These are phyloP conservation scores for Ganaspis sp. DNA, from an alignment of 1,140 invertebrate species.

Conservation along the genomic window DNA sequence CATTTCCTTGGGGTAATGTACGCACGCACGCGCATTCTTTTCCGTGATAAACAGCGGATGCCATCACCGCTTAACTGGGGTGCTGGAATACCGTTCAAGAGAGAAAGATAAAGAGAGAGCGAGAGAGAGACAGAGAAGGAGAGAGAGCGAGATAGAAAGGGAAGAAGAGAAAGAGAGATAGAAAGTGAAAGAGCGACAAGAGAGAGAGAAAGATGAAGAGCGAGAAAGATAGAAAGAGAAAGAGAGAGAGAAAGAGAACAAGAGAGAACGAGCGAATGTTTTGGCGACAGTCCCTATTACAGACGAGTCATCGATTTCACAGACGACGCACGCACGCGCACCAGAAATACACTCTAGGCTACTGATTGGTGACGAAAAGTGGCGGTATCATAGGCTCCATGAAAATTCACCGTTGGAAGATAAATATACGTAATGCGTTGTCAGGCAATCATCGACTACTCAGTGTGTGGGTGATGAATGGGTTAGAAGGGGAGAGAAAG, in stretches of 20 bases:
- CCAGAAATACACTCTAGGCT: constrained; percentile 51
- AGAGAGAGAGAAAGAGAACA: too few relatives aligned
- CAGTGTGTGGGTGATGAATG: neutral
- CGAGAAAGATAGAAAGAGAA: neutral
- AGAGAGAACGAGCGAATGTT: constrained; percentile 52
- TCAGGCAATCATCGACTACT: constrained; percentile 30
- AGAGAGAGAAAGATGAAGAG: constrained; percentile 5
- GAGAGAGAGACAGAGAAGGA: too few relatives aligned
- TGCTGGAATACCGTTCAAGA: constrained; percentile 40
- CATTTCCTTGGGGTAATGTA: constrained; percentile 27
- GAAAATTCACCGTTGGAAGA: constrained; percentile 24
- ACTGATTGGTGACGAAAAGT: constrained; percentile 64
- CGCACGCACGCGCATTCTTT: constrained; percentile 23
- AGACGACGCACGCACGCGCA: constrained; percentile 60
- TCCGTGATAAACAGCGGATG: constrained; percentile 31
- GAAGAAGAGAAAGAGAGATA: neutral
- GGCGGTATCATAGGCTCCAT: constrained; percentile 42
- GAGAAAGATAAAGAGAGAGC: neutral
- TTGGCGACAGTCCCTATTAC: constrained; percentile 62
- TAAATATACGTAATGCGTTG: constrained; percentile 22
- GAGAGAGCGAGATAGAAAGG: too few relatives aligned
- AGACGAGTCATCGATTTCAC: constrained; percentile 64
- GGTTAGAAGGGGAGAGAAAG: neutral
- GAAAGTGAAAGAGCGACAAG: too few relatives aligned
- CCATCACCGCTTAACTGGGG: constrained; percentile 68